Base-by-base conservation (phyloP, 2,113 vertebrate genomes). In the Donacobius atricapilla region DNA sequence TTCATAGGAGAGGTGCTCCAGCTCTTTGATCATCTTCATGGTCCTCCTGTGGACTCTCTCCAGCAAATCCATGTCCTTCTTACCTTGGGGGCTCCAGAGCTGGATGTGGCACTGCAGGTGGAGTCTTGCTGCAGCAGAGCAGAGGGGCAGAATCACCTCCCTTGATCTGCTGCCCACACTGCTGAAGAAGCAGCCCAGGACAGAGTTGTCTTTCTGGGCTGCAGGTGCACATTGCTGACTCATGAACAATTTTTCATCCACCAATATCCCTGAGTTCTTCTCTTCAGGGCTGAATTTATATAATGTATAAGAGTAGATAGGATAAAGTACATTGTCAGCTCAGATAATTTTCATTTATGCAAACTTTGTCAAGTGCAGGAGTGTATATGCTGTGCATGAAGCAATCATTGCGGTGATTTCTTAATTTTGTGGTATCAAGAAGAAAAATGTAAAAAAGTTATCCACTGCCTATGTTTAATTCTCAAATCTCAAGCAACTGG, bases 161-260 rank as follows among this genome's bases (percentile, higher is more conserved):
- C 39, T 77, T 0, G 0, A 11, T 11, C 11, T 61, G 19, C n/a
- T 78, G 60, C 10, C 9, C 21, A 35, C 0, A 1, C 6, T 71
- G 4, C 7, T 86, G 54, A 63, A 61, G 63, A 18, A 28, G 47
- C 40, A 90, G 27, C 7, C 11, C 8, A 12, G 37, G 8, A 33
- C 17, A 28, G 0, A 0, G 3, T 1, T 64, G 11, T 9, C 45
- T 65, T 89, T 51, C 63, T 71, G 27, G 28, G 9, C 23, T 83
- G 5, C 35, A 68, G 81, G 27, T 35, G 13, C 30, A 27, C 5
- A 1, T 54, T 83, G 4, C 6, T 5, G 4, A 39, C 35, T 94
- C 20, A 23, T 40, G 19, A 35, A 27, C 16, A 56, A 10, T 15
- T 69, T 83, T 69, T 35, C 6, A 73, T 44, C 10, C 37, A 65